phyloP scores from a whole-genome alignment of 2,797 vertebrate genomes.

The Silurus aristotelis region DNA sequence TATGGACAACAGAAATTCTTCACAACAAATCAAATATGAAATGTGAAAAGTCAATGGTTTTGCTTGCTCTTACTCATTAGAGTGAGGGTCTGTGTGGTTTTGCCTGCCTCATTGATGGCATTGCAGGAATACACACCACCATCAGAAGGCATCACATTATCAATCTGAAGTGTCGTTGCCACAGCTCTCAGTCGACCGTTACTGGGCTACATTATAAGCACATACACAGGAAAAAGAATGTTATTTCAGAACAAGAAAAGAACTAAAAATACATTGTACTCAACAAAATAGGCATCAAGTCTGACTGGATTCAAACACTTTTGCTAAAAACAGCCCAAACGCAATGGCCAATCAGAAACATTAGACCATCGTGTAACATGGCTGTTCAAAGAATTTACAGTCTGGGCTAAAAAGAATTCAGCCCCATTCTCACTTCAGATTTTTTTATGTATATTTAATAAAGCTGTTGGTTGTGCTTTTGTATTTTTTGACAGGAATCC shows the following conservation, averaged over 20 bases:
- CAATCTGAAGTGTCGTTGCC: conserved; percentile 63
- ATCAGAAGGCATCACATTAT: conserved; percentile 71
- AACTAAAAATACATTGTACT: not conserved
- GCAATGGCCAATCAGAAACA: not conserved
- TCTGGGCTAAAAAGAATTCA: not conserved
- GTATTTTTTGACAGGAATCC: too few species aligned
- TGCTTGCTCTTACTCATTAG: conserved; percentile 69
- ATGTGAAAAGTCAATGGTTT: not conserved
- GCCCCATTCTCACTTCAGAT: not conserved
- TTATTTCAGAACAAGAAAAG: not conserved
- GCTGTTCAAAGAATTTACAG: not conserved
- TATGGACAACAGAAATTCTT: not conserved
- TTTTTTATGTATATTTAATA: not conserved
- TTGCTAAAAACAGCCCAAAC: not conserved
- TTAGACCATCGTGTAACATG: not conserved
- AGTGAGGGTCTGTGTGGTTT: conserved; percentile 67
- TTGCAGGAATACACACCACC: conserved; percentile 77
- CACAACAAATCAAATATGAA: not conserved
- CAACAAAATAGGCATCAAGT: not conserved
- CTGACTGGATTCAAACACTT: not conserved
- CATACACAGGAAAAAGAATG: not conserved
- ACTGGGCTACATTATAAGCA: conserved; percentile 50
- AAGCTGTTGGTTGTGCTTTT: too few species aligned
- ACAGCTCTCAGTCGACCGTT: conserved; percentile 54
- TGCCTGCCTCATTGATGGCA: conserved; percentile 66